Evolutionary conservation across 2,888 invertebrate genomes (phyloP).

Genomic region (Amphimallon solstitiale): DNA sequence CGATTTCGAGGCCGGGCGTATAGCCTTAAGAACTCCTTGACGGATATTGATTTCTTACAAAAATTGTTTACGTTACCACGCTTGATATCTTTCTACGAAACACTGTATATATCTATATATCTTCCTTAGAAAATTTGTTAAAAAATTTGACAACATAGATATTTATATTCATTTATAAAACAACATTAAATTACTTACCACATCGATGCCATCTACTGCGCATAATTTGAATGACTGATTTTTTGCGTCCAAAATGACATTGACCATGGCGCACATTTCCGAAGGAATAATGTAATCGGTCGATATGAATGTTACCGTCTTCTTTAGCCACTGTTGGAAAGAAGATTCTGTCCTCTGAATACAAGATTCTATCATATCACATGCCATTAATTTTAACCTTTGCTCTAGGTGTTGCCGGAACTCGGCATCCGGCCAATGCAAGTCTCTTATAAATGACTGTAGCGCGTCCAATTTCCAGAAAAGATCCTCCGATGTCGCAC

Average conservation of each 20-base stretch:
- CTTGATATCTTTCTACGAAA: too few relatives aligned
- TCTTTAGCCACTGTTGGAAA: conserved; percentile 93
- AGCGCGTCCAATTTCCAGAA: conserved; percentile 99
- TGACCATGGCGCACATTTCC: conserved; percentile 99
- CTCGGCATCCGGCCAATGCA: conserved; percentile 99
- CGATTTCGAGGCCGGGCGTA: too few relatives aligned
- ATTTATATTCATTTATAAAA: too few relatives aligned
- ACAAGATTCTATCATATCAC: conserved; percentile 99
- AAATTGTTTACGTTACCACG: too few relatives aligned
- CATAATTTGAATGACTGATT: conserved; percentile 96
- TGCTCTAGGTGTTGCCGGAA: conserved; percentile 97
- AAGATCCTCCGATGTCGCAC: conserved; percentile 97
- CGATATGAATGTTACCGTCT: conserved; percentile 91
- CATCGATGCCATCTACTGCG: conserved; percentile 94
- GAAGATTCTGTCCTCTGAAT: conserved; percentile 89
- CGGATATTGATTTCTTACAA: too few relatives aligned
- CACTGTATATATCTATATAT: too few relatives aligned
- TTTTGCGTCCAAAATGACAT: conserved; percentile 97
- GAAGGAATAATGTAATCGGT: conserved; percentile 98
- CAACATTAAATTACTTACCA: conserved; percentile 72
- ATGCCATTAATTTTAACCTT: conserved; percentile 95
- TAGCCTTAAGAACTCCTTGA: too few relatives aligned
- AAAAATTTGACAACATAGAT: too few relatives aligned
- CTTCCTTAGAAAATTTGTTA: too few relatives aligned
- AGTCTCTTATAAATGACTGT: conserved; percentile 96